Evolutionary conservation across 2,797 vertebrate species (phyloP), one percentile per base, ranked within the genome.

Genomic region (Denticeps clupeoides): DNA sequence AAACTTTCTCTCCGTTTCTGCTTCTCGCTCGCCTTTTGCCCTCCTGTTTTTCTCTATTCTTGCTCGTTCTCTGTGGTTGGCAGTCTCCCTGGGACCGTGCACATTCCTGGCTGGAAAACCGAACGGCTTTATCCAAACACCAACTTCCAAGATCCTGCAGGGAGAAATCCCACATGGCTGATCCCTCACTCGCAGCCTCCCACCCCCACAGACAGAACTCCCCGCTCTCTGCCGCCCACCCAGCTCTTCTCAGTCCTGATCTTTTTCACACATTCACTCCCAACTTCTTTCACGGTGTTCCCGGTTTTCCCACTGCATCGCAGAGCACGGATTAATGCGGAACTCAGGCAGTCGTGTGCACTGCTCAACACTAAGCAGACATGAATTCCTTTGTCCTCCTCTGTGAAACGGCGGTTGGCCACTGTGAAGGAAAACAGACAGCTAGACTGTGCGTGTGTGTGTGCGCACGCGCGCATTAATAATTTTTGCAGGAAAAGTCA

Each of bases 61-160:
- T 12, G 41, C 32, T 46, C 25, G 47, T 64, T 71, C 54, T 73
- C 61, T 82, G 74, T 65, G 75, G 79, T 75, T 82, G 79, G 74
- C 74, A 82, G 77, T 82, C 81, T 85, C 78, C 51, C 63, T 82
- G 81, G 80, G 84, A 82, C 74, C 71, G 63, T 78, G 71, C 74
- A 78, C 82, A 84, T 86, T 86, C 84, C 79, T 83, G 72, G 77
- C 79, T 81, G 77, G 79, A 85, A 84, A 84, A 81, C 82, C 68
- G 55, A 79, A 74, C 83, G 78, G 70, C 78, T 84, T 82, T 83
- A 78, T 84, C 81, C 79, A 86, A 85, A 85, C 80, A 82, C 74
- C 76, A 82, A 74, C 70, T 74, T 83, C 78, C 79, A 82, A 81
- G 79, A 80, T 78, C 53, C 79, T 83, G 79, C 75, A 67, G 77